Evolutionary conservation across 2,797 vertebrate species (phyloP), one percentile per base, ranked within the genome.

Genomic region (Miichthys miiuy): DNA sequence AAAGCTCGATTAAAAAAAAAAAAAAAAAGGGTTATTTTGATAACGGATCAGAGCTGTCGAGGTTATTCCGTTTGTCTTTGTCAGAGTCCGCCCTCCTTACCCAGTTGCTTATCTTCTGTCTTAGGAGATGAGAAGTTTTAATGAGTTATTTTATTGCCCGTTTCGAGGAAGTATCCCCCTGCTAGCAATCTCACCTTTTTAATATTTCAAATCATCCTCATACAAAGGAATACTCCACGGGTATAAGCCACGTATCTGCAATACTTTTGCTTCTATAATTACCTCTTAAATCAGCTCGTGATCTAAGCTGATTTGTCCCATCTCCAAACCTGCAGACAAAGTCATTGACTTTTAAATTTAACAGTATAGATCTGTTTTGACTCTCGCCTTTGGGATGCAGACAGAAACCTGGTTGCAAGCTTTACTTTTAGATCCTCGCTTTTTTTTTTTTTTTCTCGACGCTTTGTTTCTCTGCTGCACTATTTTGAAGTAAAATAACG

Each of bases 101-200:
- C 82, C 74, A 2, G n/a, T 76, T 90, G 75, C 91, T 93, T 95
- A 93, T 94, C 93, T 91, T 56, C 79, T 77, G 84, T 87, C 90
- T 91, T 84, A 52, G 60, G 90, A 92, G 91, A 91, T 64, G 44
- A 83, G 82, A 81, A 82, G 83, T 91, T 93, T 94, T 95, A 95
- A 95, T 95, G 91, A 95, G 92, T 90, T 88, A 88, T 91, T 94
- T 93, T 90, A 93, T 94, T 91, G 83, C 83, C 51, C 71, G 81
- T 81, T 92, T 87, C 73, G 72, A 90, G 68, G 83, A 80, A 84
- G 82, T 72, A 83, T 85, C 69, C 86, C 82, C 85, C 83, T 64
- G 74, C 84, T 63, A 17, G 77, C 84, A 82, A 84, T 80, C 87
- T 88, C 88, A 82, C 90, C 87, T 93, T 38, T 38, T 92, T 92